Evolutionary conservation across 2,797 vertebrate genomes (phyloP).

Genomic region (Scleropages formosus): DNA sequence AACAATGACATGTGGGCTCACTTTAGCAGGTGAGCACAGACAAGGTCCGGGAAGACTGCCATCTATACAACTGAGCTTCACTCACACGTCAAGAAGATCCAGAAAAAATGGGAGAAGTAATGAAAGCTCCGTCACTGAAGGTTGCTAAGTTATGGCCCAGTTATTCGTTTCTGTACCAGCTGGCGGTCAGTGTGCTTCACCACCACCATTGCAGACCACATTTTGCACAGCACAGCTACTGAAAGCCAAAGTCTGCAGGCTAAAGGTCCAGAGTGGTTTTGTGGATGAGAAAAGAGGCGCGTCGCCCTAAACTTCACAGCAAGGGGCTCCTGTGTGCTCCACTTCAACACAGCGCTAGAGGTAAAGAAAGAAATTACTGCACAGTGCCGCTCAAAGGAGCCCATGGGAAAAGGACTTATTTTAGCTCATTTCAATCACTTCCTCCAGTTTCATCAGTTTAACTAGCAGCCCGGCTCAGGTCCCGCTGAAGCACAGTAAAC

Average conservation of each 20-base stretch:
- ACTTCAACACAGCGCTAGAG: constrained; percentile 1
- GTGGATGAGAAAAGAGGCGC: background rate
- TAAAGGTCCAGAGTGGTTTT: background rate
- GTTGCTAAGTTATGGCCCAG: no score
- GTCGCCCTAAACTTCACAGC: background rate
- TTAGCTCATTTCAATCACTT: constrained; percentile 23
- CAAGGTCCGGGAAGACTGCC: no score
- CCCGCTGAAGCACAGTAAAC: background rate
- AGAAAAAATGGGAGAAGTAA: no score
- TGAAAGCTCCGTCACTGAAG: no score
- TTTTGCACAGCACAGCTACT: background rate
- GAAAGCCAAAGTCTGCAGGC: background rate
- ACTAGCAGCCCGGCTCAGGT: background rate
- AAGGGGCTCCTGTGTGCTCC: background rate
- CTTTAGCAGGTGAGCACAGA: no score
- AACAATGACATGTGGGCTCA: no score
- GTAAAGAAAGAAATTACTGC: constrained; percentile 24
- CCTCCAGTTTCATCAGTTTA: constrained; percentile 11
- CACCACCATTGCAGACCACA: background rate
- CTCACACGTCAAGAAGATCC: background rate
- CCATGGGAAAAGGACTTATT: constrained; percentile 17
- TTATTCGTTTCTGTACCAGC: background rate
- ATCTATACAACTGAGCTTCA: background rate
- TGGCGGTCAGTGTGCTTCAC: constrained; percentile 14
- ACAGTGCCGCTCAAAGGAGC: constrained; percentile 3